Percentiles rank a stretch among this genome's conserved stretches.
phyloP scores from a whole-genome alignment of 2,797 vertebrate genomes.

The Morelia viridis region DNA sequence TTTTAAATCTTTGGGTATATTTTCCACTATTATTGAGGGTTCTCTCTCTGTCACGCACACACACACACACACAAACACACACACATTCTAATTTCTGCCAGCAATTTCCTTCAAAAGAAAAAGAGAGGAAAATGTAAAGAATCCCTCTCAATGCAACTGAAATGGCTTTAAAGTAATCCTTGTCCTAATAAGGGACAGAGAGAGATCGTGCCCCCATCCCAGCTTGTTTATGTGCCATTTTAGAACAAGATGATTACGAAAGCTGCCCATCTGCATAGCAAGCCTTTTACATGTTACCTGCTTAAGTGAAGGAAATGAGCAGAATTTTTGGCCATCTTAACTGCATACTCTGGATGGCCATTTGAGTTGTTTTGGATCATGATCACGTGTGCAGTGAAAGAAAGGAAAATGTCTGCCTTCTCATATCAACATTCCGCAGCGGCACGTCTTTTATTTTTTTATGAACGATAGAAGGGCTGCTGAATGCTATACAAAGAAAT shows the following conservation, averaged over 20 bases:
- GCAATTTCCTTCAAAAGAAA: background rate
- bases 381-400: slow-evolving; percentile 43
- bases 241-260: background rate
- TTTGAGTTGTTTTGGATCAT: slow-evolving; percentile 48
- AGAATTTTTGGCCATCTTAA: background rate
- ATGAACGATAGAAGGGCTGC: slow-evolving; percentile 67
- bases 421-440: slow-evolving; percentile 63
- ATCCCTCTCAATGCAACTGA: background rate
- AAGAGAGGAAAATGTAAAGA: background rate
- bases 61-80: background rate
- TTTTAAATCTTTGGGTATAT: background rate
- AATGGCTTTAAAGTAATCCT: background rate
- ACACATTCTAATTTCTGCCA: background rate
- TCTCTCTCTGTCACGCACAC: too few species aligned
- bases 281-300: background rate
- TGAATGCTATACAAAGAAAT: slow-evolving; percentile 13
- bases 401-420: slow-evolving; percentile 64
- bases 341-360: background rate
- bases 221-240: background rate
- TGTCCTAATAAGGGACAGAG: background rate
- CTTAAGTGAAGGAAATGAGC: background rate
- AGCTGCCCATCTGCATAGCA: background rate
- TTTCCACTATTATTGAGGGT: background rate
- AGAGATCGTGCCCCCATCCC: background rate
- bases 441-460: slow-evolving; percentile 66